Evolutionary conservation across 64 coral and sea anemone species (phyloP).

Genomic region (Hydrozoanthus tunicans): DNA sequence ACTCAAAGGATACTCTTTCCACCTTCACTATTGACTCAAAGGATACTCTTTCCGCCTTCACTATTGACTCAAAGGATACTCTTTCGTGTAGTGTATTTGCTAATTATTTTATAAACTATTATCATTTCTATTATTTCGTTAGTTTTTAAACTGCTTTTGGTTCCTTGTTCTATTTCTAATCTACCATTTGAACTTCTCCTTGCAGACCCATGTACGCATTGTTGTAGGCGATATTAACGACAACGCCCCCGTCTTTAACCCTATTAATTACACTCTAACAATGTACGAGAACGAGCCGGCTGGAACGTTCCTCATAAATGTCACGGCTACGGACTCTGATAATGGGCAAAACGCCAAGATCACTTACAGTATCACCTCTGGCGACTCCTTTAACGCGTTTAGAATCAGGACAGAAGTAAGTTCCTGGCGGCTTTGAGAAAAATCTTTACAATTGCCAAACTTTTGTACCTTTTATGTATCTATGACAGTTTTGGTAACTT

Average conservation of each 20-base stretch:
- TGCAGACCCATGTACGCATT: slow-evolving; percentile 80
- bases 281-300: slow-evolving; percentile 75
- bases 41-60: too few species aligned
- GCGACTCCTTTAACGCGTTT: slow-evolving; percentile 70
- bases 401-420: slow-evolving; percentile 68
- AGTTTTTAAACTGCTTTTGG: neutral
- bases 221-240: slow-evolving; percentile 87
- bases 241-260: slow-evolving; percentile 85
- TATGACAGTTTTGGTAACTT: too few species aligned
- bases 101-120: neutral
- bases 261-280: slow-evolving; percentile 79
- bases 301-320: slow-evolving; percentile 60
- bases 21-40: too few species aligned
- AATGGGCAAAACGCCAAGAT: slow-evolving; percentile 92
- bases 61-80: too few species aligned
- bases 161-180: neutral
- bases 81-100: too few species aligned
- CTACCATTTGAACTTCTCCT: neutral
- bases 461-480: too few species aligned
- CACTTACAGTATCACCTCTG: slow-evolving; percentile 71
- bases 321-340: slow-evolving; percentile 87
- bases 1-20: too few species aligned
- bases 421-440: neutral
- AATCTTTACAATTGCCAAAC: neutral
- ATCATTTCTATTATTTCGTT: neutral